These are phyloP conservation scores for Neostethus bicornis DNA, from an alignment of 2,797 vertebrate species.

Conservation along the genomic window DNA sequence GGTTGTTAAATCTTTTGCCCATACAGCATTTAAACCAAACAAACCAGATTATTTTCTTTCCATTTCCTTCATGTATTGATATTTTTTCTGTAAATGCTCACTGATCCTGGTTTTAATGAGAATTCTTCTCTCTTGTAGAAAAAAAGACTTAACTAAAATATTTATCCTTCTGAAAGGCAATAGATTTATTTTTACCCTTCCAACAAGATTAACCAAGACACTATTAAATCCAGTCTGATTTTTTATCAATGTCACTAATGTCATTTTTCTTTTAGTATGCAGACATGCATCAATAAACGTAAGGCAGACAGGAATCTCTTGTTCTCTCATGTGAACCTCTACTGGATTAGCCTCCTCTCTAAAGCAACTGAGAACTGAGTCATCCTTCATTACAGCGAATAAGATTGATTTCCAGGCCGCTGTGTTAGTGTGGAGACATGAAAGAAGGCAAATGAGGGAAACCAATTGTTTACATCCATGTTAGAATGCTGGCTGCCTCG, in stretches of 20 bases:
- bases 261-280: conserved; percentile 3
- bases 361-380: conserved; percentile 17
- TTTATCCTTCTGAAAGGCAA: conserved; percentile 4
- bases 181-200: background rate
- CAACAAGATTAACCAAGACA: background rate
- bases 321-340: background rate
- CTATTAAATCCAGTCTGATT: background rate
- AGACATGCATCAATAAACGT: background rate
- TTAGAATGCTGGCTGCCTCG: conserved; percentile 3
- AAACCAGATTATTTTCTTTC: background rate
- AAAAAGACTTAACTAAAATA: background rate
- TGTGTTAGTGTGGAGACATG: conserved; percentile 24
- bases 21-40: background rate
- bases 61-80: conserved; percentile 1
- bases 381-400: conserved; percentile 19
- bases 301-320: background rate
- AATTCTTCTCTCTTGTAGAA: background rate
- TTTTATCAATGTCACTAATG: background rate
- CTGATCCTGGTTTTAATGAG: conserved; percentile 1
- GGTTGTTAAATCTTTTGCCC: background rate
- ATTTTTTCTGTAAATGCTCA: conserved; percentile 5
- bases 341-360: conserved; percentile 3
- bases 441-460: conserved; percentile 26
- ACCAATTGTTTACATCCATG: conserved; percentile 15
- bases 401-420: conserved; percentile 30